phyloP scores from a whole-genome alignment of 1,140 invertebrate species.

The Caenorhabditis remanei region DNA sequence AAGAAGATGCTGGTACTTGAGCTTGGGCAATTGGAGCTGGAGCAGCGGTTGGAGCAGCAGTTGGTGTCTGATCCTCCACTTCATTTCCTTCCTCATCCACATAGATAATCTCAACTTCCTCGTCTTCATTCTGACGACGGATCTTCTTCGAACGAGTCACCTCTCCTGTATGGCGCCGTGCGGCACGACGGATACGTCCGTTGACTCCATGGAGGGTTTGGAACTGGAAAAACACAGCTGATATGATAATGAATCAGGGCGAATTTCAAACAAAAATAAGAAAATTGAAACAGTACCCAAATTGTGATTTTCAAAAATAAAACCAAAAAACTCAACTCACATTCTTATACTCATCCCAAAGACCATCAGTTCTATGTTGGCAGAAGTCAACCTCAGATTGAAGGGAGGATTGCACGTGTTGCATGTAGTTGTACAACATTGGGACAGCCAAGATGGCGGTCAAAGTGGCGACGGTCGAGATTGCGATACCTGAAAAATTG shows the following conservation, averaged over 20 bases:
- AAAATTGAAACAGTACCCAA: too few relatives aligned
- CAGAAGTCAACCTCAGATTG: constrained; percentile 67
- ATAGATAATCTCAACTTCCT: constrained; percentile 48
- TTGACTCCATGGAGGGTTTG: constrained; percentile 37
- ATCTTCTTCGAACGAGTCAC: background rate
- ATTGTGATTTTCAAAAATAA: too few relatives aligned
- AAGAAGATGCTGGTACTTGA: constrained; percentile 5
- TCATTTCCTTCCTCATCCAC: constrained; percentile 48
- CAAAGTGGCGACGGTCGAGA: constrained; percentile 66
- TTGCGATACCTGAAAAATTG: constrained; percentile 55
- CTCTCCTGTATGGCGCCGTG: constrained; percentile 16
- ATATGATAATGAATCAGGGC: too few relatives aligned
- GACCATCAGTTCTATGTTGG: constrained; percentile 60
- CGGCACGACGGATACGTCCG: constrained; percentile 40
- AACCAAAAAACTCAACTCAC: too few relatives aligned
- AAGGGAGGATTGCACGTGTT: constrained; percentile 65
- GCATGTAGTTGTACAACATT: constrained; percentile 69
- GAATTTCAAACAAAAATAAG: too few relatives aligned
- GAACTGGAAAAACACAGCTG: too few relatives aligned
- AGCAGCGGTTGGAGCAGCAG: too few relatives aligned
- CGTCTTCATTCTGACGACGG: constrained; percentile 37
- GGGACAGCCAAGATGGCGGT: constrained; percentile 66
- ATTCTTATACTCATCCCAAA: constrained; percentile 65
- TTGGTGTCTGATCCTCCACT: constrained; percentile 25
- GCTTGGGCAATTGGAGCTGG: constrained; percentile 27